Evolutionary conservation across 2,113 vertebrate species (phyloP), one percentile per base, ranked within the genome.

Genomic region (Megalops atlanticus): DNA sequence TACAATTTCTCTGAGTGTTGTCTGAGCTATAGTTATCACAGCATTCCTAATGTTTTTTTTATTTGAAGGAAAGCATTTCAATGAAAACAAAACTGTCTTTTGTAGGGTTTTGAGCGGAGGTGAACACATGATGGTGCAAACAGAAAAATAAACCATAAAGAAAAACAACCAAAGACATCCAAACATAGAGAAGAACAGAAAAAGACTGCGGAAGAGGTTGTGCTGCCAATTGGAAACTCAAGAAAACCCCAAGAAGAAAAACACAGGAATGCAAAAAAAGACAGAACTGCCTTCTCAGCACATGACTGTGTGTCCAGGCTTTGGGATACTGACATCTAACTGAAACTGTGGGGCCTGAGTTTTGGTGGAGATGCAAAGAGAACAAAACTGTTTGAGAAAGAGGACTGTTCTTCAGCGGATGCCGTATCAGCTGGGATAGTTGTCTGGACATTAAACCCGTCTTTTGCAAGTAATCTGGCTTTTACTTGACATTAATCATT

Each of bases 11-110:
- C 8, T 49, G 45, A 52, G 72, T 39, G 73, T 75, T 74, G 38
- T 47, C 47, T 75, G 79, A 85, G 89, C 84, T 87, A 81, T 85
- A 87, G 81, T 86, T 84, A 85, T 87, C 84, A 84, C 74, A 80
- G 77, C 86, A 87, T 89, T 90, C 84, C 83, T 82, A 68, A 43
- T 39, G n/a, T 35, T 81, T 79, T 49, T 68, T 64, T 70, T 52
- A 1, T 81, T 77, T 79, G 80, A 27, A 85, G 49, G 33, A 84
- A 82, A 40, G 54, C 85, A 83, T 79, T 41, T 58, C 43, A 58
- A 80, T 36, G 36, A 68, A 77, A 82, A 41, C 71, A 15, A 79
- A 15, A 79, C 38, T 75, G 36, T 81, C 58, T 75, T 75, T 81
- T 49, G 27, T 52, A 81, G 80, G 72, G 80, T 18, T 36, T n/a